Evolutionary conservation across 2,113 vertebrate genomes (phyloP), one percentile per base, ranked within the genome.

Genomic region (Phaethornis superciliosus): DNA sequence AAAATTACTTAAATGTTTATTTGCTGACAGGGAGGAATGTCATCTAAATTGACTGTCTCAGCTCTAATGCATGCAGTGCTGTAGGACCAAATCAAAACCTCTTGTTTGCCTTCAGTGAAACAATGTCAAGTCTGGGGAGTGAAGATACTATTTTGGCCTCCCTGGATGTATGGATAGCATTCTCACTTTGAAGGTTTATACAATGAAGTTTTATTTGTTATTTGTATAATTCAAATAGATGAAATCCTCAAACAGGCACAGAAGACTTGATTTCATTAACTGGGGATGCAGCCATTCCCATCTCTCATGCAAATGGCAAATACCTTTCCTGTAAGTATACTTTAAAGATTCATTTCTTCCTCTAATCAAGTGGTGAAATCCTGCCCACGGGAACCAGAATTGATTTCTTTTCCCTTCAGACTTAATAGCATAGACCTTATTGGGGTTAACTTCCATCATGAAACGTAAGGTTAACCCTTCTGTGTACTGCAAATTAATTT

Each of bases 241-340:
- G 84, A 95, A 95, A 88, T 90, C 89, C 78, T 92, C 90, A 94
- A 94, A 94, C 51, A 93, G 83, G 77, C 78, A 94, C 70, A 58
- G 75, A 76, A 83, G 83, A 81, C 86, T 95, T 93, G 63, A 82
- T 96, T 97, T 97, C 94, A 96, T 96, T 97, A 97, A 86, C 81
- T 94, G 77, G 82, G 85, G 95, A 96, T 94, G 85, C 90, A 91
- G 95, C 74, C 72, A 37, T 76, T 88, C 82, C 85, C 96, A 95
- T 81, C 44, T 93, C 84, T 95, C 90, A 91, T 90, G 94, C 83
- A 63, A 51, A 88, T 90, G 71, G 93, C 67, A 89, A 89, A 96
- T 85, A 95, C 62, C 65, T 97, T 90, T 86, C 91, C 88, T 96
- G 62, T 95, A 96, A 95, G 72, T 93, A 32, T 79, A 65, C 80